Percentiles rank a stretch among this genome's conserved stretches.
Evolutionary conservation across 2,113 vertebrate species (phyloP).

Genomic region (Centrocercus urophasianus): DNA sequence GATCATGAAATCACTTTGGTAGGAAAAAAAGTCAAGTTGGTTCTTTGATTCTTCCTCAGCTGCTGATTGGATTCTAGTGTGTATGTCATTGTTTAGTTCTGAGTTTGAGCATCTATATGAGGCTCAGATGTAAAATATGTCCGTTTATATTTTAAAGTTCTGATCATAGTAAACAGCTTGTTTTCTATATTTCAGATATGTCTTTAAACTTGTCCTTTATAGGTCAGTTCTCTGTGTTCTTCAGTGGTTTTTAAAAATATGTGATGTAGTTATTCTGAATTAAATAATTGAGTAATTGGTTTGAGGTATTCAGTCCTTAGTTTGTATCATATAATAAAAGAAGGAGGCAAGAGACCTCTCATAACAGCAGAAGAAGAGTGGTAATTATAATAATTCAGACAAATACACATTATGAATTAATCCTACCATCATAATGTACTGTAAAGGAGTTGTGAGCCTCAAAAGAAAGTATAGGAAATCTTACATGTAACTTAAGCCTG

Average conservation of each 20-base stretch:
- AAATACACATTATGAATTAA: neutral
- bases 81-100: neutral
- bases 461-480: neutral
- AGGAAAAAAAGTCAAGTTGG: neutral
- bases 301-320: neutral
- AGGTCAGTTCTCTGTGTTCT: neutral
- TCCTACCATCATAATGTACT: neutral
- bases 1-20: neutral
- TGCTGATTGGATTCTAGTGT: neutral
- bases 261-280: neutral
- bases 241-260: neutral
- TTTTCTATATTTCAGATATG: neutral
- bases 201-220: constrained; percentile 8
- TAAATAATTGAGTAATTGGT: neutral
- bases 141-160: neutral
- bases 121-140: neutral
- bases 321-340: neutral
- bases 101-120: neutral
- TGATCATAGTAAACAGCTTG: neutral
- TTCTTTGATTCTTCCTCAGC: neutral
- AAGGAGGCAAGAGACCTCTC: neutral
- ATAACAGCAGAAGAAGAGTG: neutral
- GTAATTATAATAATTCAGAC: neutral
- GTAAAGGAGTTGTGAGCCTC: neutral
- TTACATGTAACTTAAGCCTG: neutral